Percentiles rank a stretch among this genome's conserved stretches.
These are phyloP conservation scores for Periophthalmus modestus DNA, from an alignment of 2,113 vertebrate species.

Conservation along the genomic window DNA sequence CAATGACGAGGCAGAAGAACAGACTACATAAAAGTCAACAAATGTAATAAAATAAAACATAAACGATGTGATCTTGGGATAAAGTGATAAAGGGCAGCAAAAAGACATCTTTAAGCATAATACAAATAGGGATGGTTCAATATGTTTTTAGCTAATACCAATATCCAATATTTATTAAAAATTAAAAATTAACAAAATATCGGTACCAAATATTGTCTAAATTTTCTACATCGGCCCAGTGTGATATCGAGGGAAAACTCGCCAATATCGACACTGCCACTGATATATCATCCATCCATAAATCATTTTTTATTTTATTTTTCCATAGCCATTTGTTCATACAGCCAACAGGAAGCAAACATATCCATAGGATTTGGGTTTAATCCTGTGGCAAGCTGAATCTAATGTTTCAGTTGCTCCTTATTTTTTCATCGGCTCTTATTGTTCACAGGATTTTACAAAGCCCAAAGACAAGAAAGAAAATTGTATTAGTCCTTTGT, in stretches of 20 bases:
- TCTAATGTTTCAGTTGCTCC: not conserved
- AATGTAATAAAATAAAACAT: not conserved
- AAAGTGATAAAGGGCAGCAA: constrained; percentile 1
- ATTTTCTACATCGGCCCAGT: no score
- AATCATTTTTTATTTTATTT: no score
- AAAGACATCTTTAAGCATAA: not conserved
- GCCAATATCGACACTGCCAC: no score
- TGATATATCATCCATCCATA: no score
- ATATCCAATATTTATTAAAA: no score
- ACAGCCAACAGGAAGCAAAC: no score
- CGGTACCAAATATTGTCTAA: no score
- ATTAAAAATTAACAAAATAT: not conserved
- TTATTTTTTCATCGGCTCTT: not conserved
- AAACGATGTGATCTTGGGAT: not conserved
- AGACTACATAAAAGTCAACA: not conserved
- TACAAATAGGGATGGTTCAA: not conserved
- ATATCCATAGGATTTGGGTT: no score
- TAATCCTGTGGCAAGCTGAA: no score
- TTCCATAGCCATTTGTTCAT: no score
- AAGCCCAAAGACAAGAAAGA: no score
- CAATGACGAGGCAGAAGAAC: constrained; percentile 9
- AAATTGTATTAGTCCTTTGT: not conserved
- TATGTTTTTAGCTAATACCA: not conserved
- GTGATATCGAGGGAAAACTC: no score
- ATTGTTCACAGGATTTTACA: not conserved